Percentiles rank a stretch among this genome's conserved stretches.
phyloP scores from a whole-genome alignment of 2,888 invertebrate species.

The Antheraea assamensis region DNA sequence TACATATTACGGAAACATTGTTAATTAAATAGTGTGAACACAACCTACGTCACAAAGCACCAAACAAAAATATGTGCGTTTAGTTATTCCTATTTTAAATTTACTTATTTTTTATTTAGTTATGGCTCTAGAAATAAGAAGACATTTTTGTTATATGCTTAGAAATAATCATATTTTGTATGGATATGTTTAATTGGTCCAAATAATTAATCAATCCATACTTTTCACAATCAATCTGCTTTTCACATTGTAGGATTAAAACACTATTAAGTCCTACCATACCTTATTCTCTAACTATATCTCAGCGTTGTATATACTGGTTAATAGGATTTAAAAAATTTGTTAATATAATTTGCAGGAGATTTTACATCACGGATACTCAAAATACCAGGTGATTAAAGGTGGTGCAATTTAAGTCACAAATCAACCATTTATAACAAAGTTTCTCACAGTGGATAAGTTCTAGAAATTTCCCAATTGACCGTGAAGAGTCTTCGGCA shows the following conservation, averaged over 20 bases:
- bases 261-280: too few species aligned
- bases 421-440: neutral
- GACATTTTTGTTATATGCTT: neutral
- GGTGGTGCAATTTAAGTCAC: neutral
- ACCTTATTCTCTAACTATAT: too few species aligned
- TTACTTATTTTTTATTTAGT: conserved; percentile 13
- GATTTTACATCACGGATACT: neutral
- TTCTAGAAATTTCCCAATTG: neutral
- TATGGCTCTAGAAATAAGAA: conserved; percentile 35
- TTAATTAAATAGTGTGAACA: conserved; percentile 38
- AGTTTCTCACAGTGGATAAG: neutral
- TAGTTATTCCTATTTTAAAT: conserved; percentile 28
- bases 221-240: neutral
- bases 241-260: neutral
- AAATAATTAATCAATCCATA: conserved; percentile 4
- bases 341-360: too few species aligned
- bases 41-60: conserved; percentile 63
- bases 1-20: neutral
- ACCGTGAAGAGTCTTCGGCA: neutral
- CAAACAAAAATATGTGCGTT: conserved; percentile 51
- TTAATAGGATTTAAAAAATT: neutral
- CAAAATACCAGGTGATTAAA: neutral
- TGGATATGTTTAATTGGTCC: conserved; percentile 9
- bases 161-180: neutral
- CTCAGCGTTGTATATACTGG: neutral